Conservation (phyloP, 2,888 invertebrate genomes). For the Hirtodrosophila histrioides region DNA sequence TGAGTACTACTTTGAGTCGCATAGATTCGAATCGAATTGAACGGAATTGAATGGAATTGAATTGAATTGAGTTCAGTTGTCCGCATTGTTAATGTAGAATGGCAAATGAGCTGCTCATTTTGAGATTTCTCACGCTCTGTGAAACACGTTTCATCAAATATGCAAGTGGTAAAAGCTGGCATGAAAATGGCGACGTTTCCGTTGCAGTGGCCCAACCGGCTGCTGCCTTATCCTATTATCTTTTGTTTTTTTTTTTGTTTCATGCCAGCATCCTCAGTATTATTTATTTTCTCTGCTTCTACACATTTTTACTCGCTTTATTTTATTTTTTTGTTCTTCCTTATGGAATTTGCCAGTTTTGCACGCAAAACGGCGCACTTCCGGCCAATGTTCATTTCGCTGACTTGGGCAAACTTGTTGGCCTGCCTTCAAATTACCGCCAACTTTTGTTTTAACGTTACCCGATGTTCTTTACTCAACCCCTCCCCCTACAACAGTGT, state of each 20-base stretch:
- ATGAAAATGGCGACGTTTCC: slow-evolving; percentile 66
- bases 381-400: slow-evolving; percentile 73
- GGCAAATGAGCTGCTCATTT: slow-evolving; percentile 33
- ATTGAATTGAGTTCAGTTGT: slow-evolving; percentile 35
- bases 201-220: slow-evolving; percentile 46
- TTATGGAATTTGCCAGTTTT: slow-evolving; percentile 51
- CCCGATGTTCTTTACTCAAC: not conserved
- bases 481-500: not conserved
- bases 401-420: slow-evolving; percentile 56
- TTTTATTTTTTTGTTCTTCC: slow-evolving; percentile 11
- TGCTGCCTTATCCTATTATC: slow-evolving; percentile 64
- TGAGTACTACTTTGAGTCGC: slow-evolving; percentile 22
- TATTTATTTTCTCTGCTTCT: slow-evolving; percentile 17
- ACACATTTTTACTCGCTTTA: slow-evolving; percentile 5
- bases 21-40: slow-evolving; percentile 18
- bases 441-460: slow-evolving; percentile 55
- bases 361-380: slow-evolving; percentile 68
- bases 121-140: slow-evolving; percentile 15
- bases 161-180: slow-evolving; percentile 68
- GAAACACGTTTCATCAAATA: slow-evolving; percentile 61
- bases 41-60: slow-evolving; percentile 25
- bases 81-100: slow-evolving; percentile 14
- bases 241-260: slow-evolving; percentile 11
- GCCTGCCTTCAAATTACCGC: slow-evolving; percentile 58
- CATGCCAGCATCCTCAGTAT: slow-evolving; percentile 36